Conservation (phyloP, 2,113 vertebrate genomes). For the Pseudopodoces humilis region DNA sequence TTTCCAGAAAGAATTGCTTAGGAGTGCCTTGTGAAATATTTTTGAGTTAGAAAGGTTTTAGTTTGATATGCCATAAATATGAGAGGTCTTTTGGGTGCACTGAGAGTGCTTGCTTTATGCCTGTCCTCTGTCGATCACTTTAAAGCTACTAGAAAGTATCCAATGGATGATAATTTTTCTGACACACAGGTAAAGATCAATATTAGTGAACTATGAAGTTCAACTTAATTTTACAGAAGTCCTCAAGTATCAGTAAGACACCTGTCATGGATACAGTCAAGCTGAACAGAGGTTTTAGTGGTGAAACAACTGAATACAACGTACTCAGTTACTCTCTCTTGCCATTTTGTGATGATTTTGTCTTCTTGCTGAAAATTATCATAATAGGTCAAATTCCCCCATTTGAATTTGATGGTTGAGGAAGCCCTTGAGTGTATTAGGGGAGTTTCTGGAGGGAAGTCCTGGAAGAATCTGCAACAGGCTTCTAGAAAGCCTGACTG, state of each 20-base stretch:
- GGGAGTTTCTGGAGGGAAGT: no score
- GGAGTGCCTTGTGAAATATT: neutral
- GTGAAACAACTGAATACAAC: neutral
- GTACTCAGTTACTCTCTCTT: neutral
- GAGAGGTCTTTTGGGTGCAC: neutral
- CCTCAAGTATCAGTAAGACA: neutral
- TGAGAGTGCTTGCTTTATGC: neutral
- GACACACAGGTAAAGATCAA: neutral
- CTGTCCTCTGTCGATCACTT: neutral
- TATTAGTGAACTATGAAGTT: neutral
- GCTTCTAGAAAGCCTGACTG: no score
- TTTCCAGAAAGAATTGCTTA: neutral
- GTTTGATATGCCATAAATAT: neutral
- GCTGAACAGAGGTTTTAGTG: neutral
- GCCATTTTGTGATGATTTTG: neutral
- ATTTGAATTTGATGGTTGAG: neutral
- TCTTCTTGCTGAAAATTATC: neutral
- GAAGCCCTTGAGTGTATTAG: no score
- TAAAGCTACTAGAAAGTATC: neutral
- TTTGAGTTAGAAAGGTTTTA: neutral
- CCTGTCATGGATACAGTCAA: neutral
- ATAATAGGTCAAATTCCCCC: neutral
- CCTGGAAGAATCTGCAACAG: no score
- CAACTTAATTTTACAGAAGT: neutral
- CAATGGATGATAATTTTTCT: neutral